Evolutionary conservation across 1,140 invertebrate species (phyloP).

Genomic region (Spodoptera frugiperda): DNA sequence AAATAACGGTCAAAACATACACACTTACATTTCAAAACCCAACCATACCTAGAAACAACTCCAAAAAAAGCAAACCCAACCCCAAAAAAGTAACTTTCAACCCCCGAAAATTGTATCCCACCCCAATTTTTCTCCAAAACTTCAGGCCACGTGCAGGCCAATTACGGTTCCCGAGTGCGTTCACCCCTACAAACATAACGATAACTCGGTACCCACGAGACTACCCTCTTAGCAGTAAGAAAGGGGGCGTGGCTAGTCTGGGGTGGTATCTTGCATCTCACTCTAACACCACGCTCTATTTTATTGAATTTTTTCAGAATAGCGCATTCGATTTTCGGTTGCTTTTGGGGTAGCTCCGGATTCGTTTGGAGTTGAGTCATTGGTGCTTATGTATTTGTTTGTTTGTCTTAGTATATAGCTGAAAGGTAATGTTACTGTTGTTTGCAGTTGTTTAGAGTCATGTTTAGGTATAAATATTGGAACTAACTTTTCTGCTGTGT

Average conservation of each 20-base stretch:
- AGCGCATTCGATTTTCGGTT: conserved; percentile 33
- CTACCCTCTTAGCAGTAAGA: conserved; percentile 35
- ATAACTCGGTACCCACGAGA: conserved; percentile 1
- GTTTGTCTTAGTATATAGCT: background rate
- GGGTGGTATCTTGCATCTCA: conserved; percentile 37
- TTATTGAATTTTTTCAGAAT: conserved; percentile 39
- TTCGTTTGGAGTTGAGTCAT: conserved; percentile 5
- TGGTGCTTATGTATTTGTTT: background rate
- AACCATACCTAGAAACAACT: background rate
- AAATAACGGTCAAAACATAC: no score
- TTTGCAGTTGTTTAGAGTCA: no score
- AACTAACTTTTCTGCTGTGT: no score
- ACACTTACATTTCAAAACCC: no score
- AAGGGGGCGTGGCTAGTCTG: conserved; percentile 37
- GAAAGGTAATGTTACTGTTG: background rate
- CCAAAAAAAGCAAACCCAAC: background rate
- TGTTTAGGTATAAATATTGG: no score
- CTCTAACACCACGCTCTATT: conserved; percentile 5
- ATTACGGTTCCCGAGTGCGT: conserved; percentile 30
- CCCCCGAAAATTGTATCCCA: background rate
- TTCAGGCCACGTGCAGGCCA: conserved; percentile 35
- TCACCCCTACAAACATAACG: conserved; percentile 38
- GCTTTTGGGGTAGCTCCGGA: background rate
- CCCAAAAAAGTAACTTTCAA: background rate
- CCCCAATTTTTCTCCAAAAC: conserved; percentile 40